Evolutionary conservation across 2,888 invertebrate species (phyloP).

Genomic region (Cerastoderma edule): DNA sequence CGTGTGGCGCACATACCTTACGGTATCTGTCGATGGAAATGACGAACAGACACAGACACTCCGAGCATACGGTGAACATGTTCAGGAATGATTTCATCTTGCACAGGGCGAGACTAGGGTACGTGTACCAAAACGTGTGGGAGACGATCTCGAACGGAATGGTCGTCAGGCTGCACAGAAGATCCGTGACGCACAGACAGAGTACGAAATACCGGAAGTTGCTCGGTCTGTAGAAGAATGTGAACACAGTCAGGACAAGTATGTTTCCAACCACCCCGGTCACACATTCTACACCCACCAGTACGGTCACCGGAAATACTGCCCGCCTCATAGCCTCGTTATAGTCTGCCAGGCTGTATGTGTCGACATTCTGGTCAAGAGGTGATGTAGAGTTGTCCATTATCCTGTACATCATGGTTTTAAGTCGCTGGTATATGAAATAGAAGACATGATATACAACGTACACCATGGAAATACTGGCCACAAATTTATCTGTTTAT

Average conservation of each 20-base stretch:
- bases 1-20: slow-evolving; percentile 36
- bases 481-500: too few relatives aligned
- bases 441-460: too few relatives aligned
- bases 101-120: slow-evolving; percentile 12
- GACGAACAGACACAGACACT: slow-evolving; percentile 30
- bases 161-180: slow-evolving; percentile 32
- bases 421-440: too few relatives aligned
- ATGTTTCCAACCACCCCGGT: slow-evolving; percentile 39
- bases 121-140: slow-evolving; percentile 39
- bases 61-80: slow-evolving; percentile 37
- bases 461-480: too few relatives aligned
- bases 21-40: slow-evolving; percentile 37
- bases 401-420: too few relatives aligned
- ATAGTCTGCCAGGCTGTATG: neutral
- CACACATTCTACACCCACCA: slow-evolving; percentile 23
- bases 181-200: slow-evolving; percentile 33
- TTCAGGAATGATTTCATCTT: slow-evolving; percentile 47
- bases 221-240: slow-evolving; percentile 27
- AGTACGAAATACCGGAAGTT: slow-evolving; percentile 46
- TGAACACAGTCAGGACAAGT: slow-evolving; percentile 31
- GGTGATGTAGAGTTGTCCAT: too few relatives aligned
- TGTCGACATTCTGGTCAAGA: too few relatives aligned
- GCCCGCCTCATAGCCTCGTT: slow-evolving; percentile 15
- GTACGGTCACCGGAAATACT: slow-evolving; percentile 26
- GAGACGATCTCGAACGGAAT: slow-evolving; percentile 43